Conservation (phyloP, 2,113 vertebrate species). For the Regulus satrapa region DNA sequence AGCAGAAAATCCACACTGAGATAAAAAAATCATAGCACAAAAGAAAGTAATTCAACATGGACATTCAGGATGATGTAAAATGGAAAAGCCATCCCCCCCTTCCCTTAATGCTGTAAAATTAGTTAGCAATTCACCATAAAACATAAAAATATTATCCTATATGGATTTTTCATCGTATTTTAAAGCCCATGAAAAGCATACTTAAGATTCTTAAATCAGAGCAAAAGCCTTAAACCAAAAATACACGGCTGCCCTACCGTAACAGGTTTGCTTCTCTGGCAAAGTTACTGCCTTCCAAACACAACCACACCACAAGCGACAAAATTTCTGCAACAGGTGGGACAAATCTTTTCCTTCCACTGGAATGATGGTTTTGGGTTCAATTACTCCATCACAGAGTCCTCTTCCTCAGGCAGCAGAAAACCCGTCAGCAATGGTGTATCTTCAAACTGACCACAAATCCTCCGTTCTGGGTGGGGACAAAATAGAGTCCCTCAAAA, state of each 20-base stretch:
- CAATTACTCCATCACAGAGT: accelerated
- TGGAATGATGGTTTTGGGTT: background rate
- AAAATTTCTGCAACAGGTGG: background rate
- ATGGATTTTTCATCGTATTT: background rate
- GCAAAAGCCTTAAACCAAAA: background rate
- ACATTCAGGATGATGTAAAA: background rate
- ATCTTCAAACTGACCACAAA: background rate
- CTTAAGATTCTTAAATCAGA: background rate
- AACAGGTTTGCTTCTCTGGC: background rate
- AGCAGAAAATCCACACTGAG: background rate
- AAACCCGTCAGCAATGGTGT: accelerated
- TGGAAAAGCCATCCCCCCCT: background rate
- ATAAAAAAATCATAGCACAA: background rate
- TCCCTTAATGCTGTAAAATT: background rate
- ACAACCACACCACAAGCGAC: accelerated
- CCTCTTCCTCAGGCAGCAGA: background rate
- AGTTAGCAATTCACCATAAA: background rate
- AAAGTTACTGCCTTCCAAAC: background rate
- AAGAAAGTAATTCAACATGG: background rate
- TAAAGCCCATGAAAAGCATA: background rate
- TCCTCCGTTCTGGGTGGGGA: background rate
- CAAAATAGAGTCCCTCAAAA: background rate
- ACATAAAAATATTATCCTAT: background rate
- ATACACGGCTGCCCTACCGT: background rate
- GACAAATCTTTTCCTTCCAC: background rate